These are phyloP conservation scores for Phoeniculus purpureus DNA, from an alignment of 2,797 vertebrate genomes.

Conservation along the genomic window DNA sequence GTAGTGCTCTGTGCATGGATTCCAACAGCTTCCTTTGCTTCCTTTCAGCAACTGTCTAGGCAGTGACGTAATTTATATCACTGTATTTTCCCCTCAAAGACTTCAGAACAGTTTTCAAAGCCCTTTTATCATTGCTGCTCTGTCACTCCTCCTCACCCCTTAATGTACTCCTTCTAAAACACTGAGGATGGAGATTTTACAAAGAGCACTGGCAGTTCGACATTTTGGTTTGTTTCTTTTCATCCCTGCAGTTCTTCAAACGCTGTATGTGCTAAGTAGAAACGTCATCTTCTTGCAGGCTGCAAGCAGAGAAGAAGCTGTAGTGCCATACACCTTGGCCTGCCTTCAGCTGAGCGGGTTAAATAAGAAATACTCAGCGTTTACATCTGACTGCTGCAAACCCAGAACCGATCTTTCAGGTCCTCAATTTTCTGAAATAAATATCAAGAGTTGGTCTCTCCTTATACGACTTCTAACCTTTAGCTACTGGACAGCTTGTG, in stretches of 20 bases:
- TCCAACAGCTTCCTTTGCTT: background rate
- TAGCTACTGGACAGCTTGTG: background rate
- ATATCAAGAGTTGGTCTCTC: background rate
- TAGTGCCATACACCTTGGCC: background rate
- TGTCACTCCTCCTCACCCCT: background rate
- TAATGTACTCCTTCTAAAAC: background rate
- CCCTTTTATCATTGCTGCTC: background rate
- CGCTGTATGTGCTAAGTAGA: background rate
- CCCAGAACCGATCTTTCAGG: background rate
- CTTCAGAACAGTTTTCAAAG: background rate
- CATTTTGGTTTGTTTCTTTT: background rate
- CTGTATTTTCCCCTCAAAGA: rapidly evolving
- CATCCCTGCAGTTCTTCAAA: background rate
- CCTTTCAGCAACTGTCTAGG: background rate
- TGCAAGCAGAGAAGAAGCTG: background rate
- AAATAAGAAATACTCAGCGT: background rate
- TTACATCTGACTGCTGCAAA: background rate
- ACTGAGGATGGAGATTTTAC: background rate
- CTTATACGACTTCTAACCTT: background rate
- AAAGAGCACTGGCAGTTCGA: background rate
- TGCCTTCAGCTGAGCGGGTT: background rate
- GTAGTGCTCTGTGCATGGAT: background rate
- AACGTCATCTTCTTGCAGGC: background rate
- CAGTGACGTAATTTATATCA: background rate
- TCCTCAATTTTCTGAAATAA: background rate